Base-by-base conservation (phyloP, 1,140 invertebrate species). In the Drosophila carrolli region DNA sequence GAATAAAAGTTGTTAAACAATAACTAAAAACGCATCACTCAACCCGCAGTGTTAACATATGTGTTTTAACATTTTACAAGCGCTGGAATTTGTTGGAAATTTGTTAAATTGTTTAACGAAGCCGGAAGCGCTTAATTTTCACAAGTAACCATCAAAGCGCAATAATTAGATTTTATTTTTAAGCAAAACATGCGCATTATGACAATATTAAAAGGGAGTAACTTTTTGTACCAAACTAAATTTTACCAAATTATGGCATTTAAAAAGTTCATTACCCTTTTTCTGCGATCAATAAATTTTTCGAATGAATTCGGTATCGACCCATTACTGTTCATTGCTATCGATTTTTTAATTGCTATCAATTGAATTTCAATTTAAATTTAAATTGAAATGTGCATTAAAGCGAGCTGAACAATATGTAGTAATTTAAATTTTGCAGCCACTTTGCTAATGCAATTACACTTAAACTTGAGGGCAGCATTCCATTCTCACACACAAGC, bases 371-470 rank as follows among this genome's bases (percentile, higher is more conserved):
- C 9, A 44, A 59, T 51, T 63, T 51, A 55, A 48, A 67, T 81
- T 60, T n/a, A 70, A 63, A 70, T 71, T 75, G 35, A 53, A 70
- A 56, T 67, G 37, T 43, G 19, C 48, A 56, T 77, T 77, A 68
- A 63, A 76, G 53, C 67, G 65, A 66, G 38, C 55, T 23, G 40
- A 57, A 48, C 44, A 44, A 54, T 56, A 32, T 74, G 56, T 54
- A 65, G 57, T 71, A 82, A 80, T 85, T 85, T 74, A 77, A 72
- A 79, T 65, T 61, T 81, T 61, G 58, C 63, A 68, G 81, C 55
- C 77, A 85, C 77, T 77, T 74, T 72, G 77, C 73, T 84, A 84
- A 84, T 84, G 81, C 81, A 84, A 84, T 84, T 84, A 85, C 81
- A 84, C 77, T 77, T 84, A 70, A 84, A 81, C 77, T 84, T 65